Evolutionary conservation across 2,888 invertebrate genomes (phyloP), one percentile per base, ranked within the genome.

Genomic region (Sarcophaga variegata): DNA sequence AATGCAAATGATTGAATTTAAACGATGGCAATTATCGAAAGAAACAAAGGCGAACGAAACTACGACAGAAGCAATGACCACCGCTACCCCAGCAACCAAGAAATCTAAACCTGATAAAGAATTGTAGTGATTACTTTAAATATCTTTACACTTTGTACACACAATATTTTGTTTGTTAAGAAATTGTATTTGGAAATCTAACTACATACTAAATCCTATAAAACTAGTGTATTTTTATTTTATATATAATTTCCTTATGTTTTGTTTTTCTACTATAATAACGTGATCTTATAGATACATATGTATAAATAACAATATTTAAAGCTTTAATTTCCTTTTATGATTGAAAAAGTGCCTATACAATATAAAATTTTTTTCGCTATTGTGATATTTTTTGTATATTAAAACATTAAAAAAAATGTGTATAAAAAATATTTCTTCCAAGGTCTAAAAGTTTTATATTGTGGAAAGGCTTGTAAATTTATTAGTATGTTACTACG

Each of bases 1-100:
- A 54, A 93, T 93, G 93, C 93, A 93, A 89, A 93, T 93, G 93
- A 90, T 93, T 71, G 93, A 92, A 88, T 93, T 93, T 72, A 93
- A 93, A 86, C 91, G 93, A 22, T 92, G 92, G 91, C 93, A 93
- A 82, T 81, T 93, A 72, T 89, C 91, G 63, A 91, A 89, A 76
- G 90, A 90, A 70, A 89, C 89, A 59, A 87, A 77, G 60, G 54
- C 75, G 20, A 88, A 88, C 79, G 81, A 89, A 75, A 89, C 87
- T 4, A 81, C 75, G 17, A 90, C 91, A 22, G 87, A 86, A 25
- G 85, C 89, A 20, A 75, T 71, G n/a, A 49, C 81, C 47, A 47
- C 74, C 45, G 45, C 71, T 20, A 20, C 79, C 47, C 63, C 85
- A 12, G 54, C 79, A 72, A 83, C 70, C 5, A 81, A 77, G 47